A percentile compares a stretch with the other conserved stretches of the same genome.
phyloP scores from a whole-genome alignment of 2,888 invertebrate species.

The Dynastes maya region DNA sequence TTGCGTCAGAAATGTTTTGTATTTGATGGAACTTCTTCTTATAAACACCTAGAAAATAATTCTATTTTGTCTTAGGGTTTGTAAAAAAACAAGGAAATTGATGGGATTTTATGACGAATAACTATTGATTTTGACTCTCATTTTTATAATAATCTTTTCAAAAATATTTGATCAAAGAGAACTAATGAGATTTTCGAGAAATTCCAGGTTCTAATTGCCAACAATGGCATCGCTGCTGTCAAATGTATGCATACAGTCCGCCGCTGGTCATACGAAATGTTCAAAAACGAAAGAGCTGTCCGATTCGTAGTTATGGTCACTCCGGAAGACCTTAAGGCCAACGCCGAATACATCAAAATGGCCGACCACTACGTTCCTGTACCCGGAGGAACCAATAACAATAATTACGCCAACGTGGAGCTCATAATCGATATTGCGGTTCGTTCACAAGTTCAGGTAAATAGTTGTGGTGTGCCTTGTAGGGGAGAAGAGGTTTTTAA shows the following conservation, averaged over 20 bases:
- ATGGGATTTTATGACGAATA: too few species aligned
- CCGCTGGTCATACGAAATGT: conserved; percentile 99
- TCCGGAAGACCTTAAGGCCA: conserved; percentile 96
- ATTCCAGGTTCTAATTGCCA: conserved; percentile 91
- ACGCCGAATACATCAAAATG: conserved; percentile 98
- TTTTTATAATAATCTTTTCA: too few species aligned
- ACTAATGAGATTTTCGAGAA: too few species aligned
- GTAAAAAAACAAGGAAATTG: too few species aligned
- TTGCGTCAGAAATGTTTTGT: too few species aligned
- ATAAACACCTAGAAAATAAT: too few species aligned
- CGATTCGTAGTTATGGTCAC: conserved; percentile 99
- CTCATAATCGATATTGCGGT: conserved; percentile 97
- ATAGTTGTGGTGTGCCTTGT: conserved; percentile 45
- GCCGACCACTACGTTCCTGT: conserved; percentile 99
- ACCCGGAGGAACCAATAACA: conserved; percentile 98
- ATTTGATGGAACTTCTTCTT: too few species aligned
- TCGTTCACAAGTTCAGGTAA: conserved; percentile 91
- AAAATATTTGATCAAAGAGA: too few species aligned
- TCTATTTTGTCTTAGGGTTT: too few species aligned
- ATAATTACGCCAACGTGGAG: conserved; percentile 99
- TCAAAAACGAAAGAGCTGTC: conserved; percentile 95
- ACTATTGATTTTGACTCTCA: too few species aligned
- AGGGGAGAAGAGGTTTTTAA: neutral
- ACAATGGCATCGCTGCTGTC: conserved; percentile 99
- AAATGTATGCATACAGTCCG: conserved; percentile 98